Evolutionary conservation across 2,888 invertebrate genomes (phyloP), one percentile per base, ranked within the genome.

Genomic region (Philonicus albiceps): DNA sequence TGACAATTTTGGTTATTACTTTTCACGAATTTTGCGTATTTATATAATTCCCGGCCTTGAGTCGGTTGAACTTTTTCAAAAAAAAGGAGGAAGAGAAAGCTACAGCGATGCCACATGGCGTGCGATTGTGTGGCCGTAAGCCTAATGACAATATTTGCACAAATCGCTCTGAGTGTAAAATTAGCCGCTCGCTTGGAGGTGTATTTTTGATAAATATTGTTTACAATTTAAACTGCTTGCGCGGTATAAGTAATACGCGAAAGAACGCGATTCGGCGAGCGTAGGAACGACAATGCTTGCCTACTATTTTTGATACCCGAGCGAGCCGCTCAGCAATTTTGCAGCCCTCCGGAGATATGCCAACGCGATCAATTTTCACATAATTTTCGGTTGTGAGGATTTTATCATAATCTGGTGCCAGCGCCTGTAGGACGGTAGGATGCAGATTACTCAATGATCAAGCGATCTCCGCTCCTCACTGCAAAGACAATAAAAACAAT

Each of bases 171-270:
- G 73, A 73, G 40, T 53, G 37, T 73, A 27, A 83, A 72, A 64
- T 43, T 73, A 55, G 81, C 55, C 73, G 72, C 73, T 34, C 73
- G 73, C n/a, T 73, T 84, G 37, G 30, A 73, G 84, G 84, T 84
- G 84, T 84, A 73, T 84, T 84, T 84, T 84, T 73, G 73, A 84
- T 72, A 84, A 84, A 84, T 40, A 73, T 73, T 84, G 84, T 73
- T 84, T 73, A 84, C 84, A 84, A 84, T 73, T 84, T 84, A 31
- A 81, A 81, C 53, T 64, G 64, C 64, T 64, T 81, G 31, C 64
- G 13, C 37, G n/a, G 34, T 64, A 64, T 19, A 64, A 64, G 78
- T 78, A 78, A 78, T 30, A 49, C 49, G 22, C 27, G 49, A 78
- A 64, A 64, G 27, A 64, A 64, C n/a, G 22, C 27, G 19, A 64